Percentiles rank a stretch among this genome's conserved stretches.
Evolutionary conservation across 2,888 invertebrate species (phyloP).

Genomic region (Ormyrus pomaceus): DNA sequence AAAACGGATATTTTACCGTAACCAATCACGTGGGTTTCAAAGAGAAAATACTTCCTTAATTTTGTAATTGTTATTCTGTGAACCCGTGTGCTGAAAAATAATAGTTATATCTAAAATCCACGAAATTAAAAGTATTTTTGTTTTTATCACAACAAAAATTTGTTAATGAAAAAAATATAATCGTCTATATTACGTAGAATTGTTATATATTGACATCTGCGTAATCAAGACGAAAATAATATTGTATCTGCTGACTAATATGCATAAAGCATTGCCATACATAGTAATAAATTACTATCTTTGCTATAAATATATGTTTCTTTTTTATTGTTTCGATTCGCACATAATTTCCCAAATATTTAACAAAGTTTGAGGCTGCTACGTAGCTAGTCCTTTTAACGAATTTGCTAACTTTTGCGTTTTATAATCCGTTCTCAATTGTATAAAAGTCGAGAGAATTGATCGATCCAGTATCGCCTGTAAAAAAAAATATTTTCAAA

Average conservation of each 20-base stretch:
- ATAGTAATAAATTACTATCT: conserved; percentile 53
- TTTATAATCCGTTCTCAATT: conserved; percentile 95
- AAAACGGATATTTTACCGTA: not conserved
- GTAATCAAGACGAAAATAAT: conserved; percentile 21
- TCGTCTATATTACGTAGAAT: conserved; percentile 23
- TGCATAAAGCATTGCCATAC: conserved; percentile 24
- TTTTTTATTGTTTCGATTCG: conserved; percentile 42
- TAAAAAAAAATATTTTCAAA: conserved; percentile 67
- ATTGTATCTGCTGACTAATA: conserved; percentile 33
- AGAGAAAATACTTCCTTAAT: conserved; percentile 14
- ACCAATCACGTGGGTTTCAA: not conserved
- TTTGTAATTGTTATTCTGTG: conserved; percentile 27
- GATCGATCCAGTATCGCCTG: conserved; percentile 94
- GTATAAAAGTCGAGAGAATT: conserved; percentile 94
- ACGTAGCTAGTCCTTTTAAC: conserved; percentile 74
- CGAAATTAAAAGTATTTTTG: conserved; percentile 4
- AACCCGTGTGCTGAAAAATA: not conserved
- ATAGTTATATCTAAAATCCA: not conserved
- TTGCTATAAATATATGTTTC: conserved; percentile 49
- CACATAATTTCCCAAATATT: conserved; percentile 7
- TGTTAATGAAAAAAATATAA: conserved; percentile 4
- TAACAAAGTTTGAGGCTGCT: conserved; percentile 52
- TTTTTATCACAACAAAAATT: conserved; percentile 16
- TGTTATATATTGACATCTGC: conserved; percentile 24
- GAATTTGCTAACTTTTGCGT: conserved; percentile 85